Evolutionary conservation across 92 coral and sea anemone genomes (phyloP), one percentile per base, ranked within the genome.

Genomic region (Porites lobata): DNA sequence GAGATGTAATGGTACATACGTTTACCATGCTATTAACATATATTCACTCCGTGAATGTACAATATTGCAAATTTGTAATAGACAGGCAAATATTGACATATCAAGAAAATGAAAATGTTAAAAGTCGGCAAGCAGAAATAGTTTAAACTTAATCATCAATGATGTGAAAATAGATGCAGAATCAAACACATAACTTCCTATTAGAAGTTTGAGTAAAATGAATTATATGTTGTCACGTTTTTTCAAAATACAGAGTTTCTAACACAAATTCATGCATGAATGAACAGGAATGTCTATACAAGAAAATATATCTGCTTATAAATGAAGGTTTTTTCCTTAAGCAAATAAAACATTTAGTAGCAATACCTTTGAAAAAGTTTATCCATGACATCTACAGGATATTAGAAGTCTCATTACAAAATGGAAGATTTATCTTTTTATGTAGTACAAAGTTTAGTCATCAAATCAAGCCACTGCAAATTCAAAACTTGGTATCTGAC

Each of bases 31-130:
- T 7, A 73, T 14, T 3, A 18, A 29, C 29, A 51, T 9, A n/a
- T 13, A 1, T 12, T 65, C 73, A 51, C 50, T 20, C 75, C 15
- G 6, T 8, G 75, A 8, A 19, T 52, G 75, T 65, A 51, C 11
- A 50, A 58, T n/a, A 80, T 64, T 50, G 21, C 64, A n/a, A 1
- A 22, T 12, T 14, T 53, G 67, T 26, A 21, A 12, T 54, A 21
- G 67, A 66, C n/a, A 65, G 75, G 8, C 57, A 65, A 80, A 80
- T 80, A 80, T 80, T 47, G 57, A 65, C 50, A 50, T 47, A 65
- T 72, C 50, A 1, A 67, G 24, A 61, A 50, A 59, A 21, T 53
- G 38, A 47, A 63, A 50, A 3, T 66, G 47, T 78, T 6, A 65
- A 80, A 66, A 51, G 20, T 22, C 63, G 50, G 64, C 75, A 66